Evolutionary conservation across 2,113 vertebrate genomes (phyloP), one percentile per base, ranked within the genome.

Genomic region (Pseudois nayaur): DNA sequence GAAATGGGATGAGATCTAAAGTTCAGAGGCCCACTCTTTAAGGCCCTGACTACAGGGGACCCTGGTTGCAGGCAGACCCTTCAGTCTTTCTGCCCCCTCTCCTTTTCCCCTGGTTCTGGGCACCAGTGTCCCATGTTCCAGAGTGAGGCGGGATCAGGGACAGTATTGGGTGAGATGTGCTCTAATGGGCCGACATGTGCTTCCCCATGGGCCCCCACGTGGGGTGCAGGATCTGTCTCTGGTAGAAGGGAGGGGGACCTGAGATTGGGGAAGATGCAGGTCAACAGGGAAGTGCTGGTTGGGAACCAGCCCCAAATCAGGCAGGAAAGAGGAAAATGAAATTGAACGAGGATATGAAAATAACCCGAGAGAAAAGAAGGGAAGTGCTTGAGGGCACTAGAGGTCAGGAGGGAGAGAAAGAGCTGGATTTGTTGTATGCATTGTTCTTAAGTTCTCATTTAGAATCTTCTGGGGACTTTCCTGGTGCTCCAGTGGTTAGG

Each of bases 141-240:
- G 79, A 64, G 17, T 3, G 0, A 25, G 5, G 33, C 11, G 15
- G 67, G 33, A 23, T 50, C 12, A 16, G 36, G 62, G n/a, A 36
- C 52, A 16, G 4, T 8, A 5, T 15, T 12, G 55, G 48, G 25
- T 1, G 13, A 79, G 40, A 36, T 25, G 52, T 5, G 33, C 40
- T 71, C 27, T 55, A 11, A 0, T 9, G 57, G 50, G 31, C 13
- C 3, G 17, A 55, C 23, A 2, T 10, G 14, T 55, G 67, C 76
- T 90, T 84, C 27, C 40, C 36, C 0, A 2, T 5, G 55, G 36
- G 19, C 3, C 31, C 60, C 6, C n/a, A 59, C 0, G 0, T 31
- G 57, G 79, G 64, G 29, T 74, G 12, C 6, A 23, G 54, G 40
- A 33, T 45, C 21, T 79, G 36, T 71, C 13, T 87, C 7, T 1